phyloP scores from a whole-genome alignment of 1,140 invertebrate species.

The Sarcophaga bullata region DNA sequence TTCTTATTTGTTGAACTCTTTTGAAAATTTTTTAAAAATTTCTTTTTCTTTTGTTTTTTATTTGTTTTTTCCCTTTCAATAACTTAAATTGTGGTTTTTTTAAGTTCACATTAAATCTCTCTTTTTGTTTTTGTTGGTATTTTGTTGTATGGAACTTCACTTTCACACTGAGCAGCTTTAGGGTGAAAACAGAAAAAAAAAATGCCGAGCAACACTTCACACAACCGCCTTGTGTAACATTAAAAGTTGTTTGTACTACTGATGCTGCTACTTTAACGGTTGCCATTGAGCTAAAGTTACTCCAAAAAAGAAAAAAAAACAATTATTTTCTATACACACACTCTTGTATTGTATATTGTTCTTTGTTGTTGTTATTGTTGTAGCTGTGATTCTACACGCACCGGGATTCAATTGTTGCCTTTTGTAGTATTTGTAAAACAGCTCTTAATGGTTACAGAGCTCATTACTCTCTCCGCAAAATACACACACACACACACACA shows the following conservation, averaged over 20 bases:
- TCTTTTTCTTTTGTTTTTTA: neutral
- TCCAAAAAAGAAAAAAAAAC: neutral
- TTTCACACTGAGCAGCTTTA: no score
- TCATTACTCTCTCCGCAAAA: no score
- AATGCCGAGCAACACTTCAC: neutral
- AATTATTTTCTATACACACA: no score
- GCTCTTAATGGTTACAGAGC: no score
- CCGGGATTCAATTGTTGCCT: no score
- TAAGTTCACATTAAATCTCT: neutral
- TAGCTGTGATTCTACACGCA: no score
- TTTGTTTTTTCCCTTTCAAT: neutral
- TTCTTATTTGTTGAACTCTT: neutral
- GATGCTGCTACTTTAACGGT: neutral
- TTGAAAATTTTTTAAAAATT: neutral
- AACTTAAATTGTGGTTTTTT: no score
- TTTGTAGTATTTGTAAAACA: no score
- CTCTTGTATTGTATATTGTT: no score
- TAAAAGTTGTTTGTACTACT: slow-evolving; percentile 24
- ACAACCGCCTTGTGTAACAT: slow-evolving; percentile 3
- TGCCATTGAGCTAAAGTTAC: slow-evolving; percentile 16
- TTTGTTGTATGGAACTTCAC: no score
- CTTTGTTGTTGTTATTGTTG: no score
- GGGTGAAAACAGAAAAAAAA: neutral
- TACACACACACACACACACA: no score
- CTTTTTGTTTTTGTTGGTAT: neutral